Percentiles rank a stretch among this genome's conserved stretches.
phyloP scores from a whole-genome alignment of 37 sponge, comb jelly and placozoan species.

The Mnemiopsis leidyi region DNA sequence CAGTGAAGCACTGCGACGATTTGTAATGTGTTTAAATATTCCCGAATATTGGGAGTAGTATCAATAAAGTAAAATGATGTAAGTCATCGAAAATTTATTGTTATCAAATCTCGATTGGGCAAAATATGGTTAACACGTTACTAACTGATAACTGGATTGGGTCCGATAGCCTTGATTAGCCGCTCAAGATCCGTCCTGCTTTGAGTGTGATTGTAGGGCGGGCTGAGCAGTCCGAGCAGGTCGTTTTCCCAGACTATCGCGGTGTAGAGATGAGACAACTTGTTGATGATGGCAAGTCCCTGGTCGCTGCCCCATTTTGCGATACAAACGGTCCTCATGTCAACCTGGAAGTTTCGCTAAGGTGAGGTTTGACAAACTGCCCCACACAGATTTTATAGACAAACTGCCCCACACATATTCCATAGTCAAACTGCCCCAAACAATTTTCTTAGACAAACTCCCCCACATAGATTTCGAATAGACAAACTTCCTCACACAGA shows the following conservation, averaged over 20 bases:
- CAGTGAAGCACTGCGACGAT: no score
- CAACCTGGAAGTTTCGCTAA: constrained; percentile 63
- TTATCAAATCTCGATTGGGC: no score
- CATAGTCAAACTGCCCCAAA: background rate
- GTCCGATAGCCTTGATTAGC: constrained; percentile 29
- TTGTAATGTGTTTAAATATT: no score
- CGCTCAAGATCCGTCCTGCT: constrained; percentile 13
- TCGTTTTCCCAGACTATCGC: constrained; percentile 47
- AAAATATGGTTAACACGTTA: no score
- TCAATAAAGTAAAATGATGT: no score
- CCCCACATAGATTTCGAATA: constrained; percentile 6
- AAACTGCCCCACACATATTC: constrained; percentile 9
- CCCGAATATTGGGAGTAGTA: no score
- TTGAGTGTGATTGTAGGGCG: constrained; percentile 31
- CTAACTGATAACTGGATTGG: constrained; percentile 62
- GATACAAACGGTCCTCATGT: constrained; percentile 66
- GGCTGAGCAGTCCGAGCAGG: constrained; percentile 4
- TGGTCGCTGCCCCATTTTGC: constrained; percentile 52
- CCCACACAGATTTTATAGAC: constrained; percentile 41
- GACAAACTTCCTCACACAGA: constrained; percentile 24
- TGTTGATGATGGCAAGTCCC: constrained; percentile 32
- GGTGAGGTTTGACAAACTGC: background rate
- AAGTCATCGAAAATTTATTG: no score
- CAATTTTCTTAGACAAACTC: background rate
- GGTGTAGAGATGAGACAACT: constrained; percentile 42